These are phyloP conservation scores for Wiebesia pumilae DNA, from an alignment of 1,140 invertebrate genomes.

Conservation along the genomic window DNA sequence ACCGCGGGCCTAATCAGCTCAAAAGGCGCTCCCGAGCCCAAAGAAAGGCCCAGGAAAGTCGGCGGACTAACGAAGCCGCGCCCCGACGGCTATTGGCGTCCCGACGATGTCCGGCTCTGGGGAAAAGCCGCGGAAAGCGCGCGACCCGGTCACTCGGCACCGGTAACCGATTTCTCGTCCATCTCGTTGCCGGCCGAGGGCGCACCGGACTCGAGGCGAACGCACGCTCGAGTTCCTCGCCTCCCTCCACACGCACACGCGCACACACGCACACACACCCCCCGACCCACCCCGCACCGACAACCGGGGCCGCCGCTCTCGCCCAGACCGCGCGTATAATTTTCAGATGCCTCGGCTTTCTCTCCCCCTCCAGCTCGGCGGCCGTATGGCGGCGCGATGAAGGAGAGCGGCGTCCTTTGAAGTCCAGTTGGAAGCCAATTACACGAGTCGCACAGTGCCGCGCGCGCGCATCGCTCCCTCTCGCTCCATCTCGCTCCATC, in stretches of 20 bases:
- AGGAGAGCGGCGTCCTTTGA: constrained; percentile 75
- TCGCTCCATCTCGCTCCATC: too few relatives aligned
- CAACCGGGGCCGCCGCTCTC: neutral
- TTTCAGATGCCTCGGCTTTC: constrained; percentile 59
- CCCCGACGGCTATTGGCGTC: too few relatives aligned
- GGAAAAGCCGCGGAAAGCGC: neutral
- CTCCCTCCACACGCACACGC: neutral
- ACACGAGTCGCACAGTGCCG: constrained; percentile 76
- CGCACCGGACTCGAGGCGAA: neutral
- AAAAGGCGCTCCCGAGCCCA: neutral
- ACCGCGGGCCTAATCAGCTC: constrained; percentile 36
- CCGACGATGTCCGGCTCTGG: too few relatives aligned
- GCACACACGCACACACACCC: neutral
- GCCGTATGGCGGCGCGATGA: constrained; percentile 73
- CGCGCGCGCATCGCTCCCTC: constrained; percentile 60
- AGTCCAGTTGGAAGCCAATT: constrained; percentile 77
- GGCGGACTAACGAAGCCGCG: neutral
- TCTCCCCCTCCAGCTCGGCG: constrained; percentile 59
- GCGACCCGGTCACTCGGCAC: constrained; percentile 59
- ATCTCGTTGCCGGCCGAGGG: constrained; percentile 63
- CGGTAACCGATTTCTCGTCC: constrained; percentile 71
- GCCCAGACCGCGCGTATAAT: constrained; percentile 57
- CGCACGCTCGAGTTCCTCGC: neutral
- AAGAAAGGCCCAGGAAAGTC: constrained; percentile 17
- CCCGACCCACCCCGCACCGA: neutral